Conservation (phyloP, 2,113 vertebrate genomes). For the Nematolebias whitei region DNA sequence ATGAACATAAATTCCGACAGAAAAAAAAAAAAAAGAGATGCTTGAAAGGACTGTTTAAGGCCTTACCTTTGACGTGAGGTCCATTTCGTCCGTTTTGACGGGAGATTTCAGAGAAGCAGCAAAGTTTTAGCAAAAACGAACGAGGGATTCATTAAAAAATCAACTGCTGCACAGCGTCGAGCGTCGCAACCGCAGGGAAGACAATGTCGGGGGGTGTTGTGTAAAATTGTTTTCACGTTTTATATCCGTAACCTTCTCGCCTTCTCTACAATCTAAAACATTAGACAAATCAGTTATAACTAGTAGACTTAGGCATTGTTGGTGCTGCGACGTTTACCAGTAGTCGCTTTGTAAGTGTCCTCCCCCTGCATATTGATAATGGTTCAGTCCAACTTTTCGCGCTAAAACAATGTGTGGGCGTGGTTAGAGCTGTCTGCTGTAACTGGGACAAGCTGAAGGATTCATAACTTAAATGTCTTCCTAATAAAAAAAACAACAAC, state of each 20-base stretch:
- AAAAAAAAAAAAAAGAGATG: neutral
- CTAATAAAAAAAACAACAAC: no score
- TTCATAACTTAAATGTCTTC: no score
- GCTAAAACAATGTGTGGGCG: slow-evolving; percentile 69
- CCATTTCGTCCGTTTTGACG: slow-evolving; percentile 36
- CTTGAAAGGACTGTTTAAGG: neutral
- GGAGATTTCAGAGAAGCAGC: neutral
- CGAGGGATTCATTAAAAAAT: slow-evolving; percentile 51
- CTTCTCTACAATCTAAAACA: accelerated
- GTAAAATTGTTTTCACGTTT: neutral
- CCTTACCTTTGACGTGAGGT: slow-evolving; percentile 67
- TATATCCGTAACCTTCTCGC: accelerated
- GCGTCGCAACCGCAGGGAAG: slow-evolving; percentile 12
- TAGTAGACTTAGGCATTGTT: accelerated
- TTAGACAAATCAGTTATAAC: accelerated
- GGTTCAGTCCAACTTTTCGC: slow-evolving; percentile 71
- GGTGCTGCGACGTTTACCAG: neutral
- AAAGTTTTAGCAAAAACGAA: slow-evolving; percentile 1
- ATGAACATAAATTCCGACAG: neutral
- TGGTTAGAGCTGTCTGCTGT: slow-evolving; percentile 15
- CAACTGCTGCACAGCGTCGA: slow-evolving; percentile 10
- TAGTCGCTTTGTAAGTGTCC: accelerated
- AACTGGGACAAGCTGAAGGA: no score
- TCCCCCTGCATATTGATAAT: slow-evolving; percentile 23
- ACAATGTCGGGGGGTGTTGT: accelerated